These are phyloP conservation scores for Cossypha caffra DNA, from an alignment of 2,797 vertebrate species.

Conservation along the genomic window DNA sequence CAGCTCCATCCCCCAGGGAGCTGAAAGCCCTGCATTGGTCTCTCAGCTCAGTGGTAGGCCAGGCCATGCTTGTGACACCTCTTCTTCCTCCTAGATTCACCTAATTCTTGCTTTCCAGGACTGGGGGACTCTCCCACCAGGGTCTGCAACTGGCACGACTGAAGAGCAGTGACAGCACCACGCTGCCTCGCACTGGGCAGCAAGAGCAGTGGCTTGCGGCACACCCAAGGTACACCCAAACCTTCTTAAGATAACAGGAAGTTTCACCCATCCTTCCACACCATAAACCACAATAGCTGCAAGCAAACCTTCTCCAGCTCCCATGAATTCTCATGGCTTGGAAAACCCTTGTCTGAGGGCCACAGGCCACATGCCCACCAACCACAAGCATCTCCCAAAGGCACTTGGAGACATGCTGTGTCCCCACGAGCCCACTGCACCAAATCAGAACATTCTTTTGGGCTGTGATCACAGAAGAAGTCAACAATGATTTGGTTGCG, in stretches of 20 bases:
- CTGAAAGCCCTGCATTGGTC: not conserved
- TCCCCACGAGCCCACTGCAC: not conserved
- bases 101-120: not conserved
- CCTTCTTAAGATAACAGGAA: not conserved
- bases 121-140: not conserved
- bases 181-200: not conserved
- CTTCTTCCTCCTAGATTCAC: not conserved
- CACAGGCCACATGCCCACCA: not conserved
- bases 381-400: conserved; percentile 13
- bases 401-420: not conserved
- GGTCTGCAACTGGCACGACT: not conserved
- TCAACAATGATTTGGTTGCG: not conserved
- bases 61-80: not conserved
- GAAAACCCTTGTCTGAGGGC: not conserved
- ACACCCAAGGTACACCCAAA: not conserved
- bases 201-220: not conserved
- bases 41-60: not conserved
- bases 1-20: not conserved
- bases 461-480: conserved; percentile 13
- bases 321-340: not conserved
- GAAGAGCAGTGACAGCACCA: not conserved
- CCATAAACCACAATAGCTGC: not conserved
- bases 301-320: not conserved
- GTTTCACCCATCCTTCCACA: not conserved
- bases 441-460: conserved; percentile 8